Evolutionary conservation across 2,888 invertebrate genomes (phyloP), one percentile per base, ranked within the genome.

Genomic region (Pheosia tremula): DNA sequence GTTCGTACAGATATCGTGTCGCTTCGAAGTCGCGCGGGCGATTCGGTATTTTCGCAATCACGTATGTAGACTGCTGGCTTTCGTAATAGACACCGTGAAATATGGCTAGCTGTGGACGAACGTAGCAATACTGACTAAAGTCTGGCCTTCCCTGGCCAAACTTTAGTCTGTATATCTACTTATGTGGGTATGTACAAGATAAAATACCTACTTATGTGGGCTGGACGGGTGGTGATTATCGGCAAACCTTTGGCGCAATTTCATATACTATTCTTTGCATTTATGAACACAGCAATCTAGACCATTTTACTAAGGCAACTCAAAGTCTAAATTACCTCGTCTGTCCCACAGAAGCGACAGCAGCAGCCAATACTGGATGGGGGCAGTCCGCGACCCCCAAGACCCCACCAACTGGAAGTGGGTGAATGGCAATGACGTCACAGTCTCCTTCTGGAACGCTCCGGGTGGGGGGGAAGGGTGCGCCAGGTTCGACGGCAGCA

Each of bases 351-450:
- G 97, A 82, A 98, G 97, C 81, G 98, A 98, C 89, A 96, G 97
- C 37, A 97, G 96, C 82, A 98, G 98, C 63, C 98, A 98, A 77
- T 98, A 98, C 86, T 98, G 98, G 98, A 97, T 98, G 96, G 98
- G 98, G 0, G 98, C 98, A 0, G 95, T 97, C 7, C 94, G 98
- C n/a, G 98, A 98, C 84, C 95, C 96, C 4, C 95, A 96, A 71
- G 96, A 97, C 82, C 92, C 95, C 6, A 95, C 95, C 64, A 96
- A 96, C 77, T 98, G 98, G 98, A 97, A 97, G 82, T 98, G 98
- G 98, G 95, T 98, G 56, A 97, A 95, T 78, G 98, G 98, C 0
- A 97, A 97, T 63, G 97, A 98, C 85, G 96, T 98, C 53, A 96
- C 97, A 0, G 97, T 98, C 0, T 98, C 98, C 0, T 98, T 98